These are phyloP conservation scores for Apomyelois bistriatella DNA, from an alignment of 2,888 invertebrate species.

Conservation along the genomic window DNA sequence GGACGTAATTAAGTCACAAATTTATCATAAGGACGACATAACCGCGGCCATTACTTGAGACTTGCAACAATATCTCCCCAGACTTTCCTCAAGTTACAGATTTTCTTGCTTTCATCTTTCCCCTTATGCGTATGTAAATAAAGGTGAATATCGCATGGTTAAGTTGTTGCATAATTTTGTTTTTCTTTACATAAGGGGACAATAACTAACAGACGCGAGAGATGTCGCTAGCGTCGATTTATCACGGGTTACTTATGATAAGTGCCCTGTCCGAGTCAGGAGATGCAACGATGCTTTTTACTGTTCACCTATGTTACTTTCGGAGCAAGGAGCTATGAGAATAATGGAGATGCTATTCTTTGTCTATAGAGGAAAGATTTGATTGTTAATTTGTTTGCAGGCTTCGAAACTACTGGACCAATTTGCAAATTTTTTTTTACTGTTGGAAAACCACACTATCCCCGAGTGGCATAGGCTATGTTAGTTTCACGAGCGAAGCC, in stretches of 20 bases:
- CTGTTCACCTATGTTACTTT: constrained; percentile 41
- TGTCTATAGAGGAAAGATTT: too few species aligned
- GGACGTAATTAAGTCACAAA: constrained; percentile 62
- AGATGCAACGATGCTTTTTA: constrained; percentile 65
- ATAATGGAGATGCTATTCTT: constrained; percentile 7
- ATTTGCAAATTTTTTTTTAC: too few species aligned
- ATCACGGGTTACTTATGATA: constrained; percentile 73
- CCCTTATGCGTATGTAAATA: constrained; percentile 9
- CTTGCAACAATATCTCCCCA: constrained; percentile 49
- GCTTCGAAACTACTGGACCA: too few species aligned
- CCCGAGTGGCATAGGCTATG: too few species aligned
- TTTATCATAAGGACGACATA: constrained; percentile 63
- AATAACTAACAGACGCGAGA: constrained; percentile 67
- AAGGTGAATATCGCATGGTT: constrained; percentile 18
- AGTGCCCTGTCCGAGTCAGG: constrained; percentile 69
- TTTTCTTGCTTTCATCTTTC: constrained; percentile 18
- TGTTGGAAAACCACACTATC: too few species aligned
- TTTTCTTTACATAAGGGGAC: constrained; percentile 59
- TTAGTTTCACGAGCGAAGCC: too few species aligned
- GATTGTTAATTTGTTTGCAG: too few species aligned
- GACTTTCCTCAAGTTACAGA: constrained; percentile 36
- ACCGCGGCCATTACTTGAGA: constrained; percentile 50
- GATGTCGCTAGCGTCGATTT: constrained; percentile 69
- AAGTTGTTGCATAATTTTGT: constrained; percentile 17
- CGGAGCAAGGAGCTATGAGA: constrained; percentile 21